These are phyloP conservation scores for Hemithea aestivaria DNA, from an alignment of 2,888 invertebrate genomes.

Conservation along the genomic window DNA sequence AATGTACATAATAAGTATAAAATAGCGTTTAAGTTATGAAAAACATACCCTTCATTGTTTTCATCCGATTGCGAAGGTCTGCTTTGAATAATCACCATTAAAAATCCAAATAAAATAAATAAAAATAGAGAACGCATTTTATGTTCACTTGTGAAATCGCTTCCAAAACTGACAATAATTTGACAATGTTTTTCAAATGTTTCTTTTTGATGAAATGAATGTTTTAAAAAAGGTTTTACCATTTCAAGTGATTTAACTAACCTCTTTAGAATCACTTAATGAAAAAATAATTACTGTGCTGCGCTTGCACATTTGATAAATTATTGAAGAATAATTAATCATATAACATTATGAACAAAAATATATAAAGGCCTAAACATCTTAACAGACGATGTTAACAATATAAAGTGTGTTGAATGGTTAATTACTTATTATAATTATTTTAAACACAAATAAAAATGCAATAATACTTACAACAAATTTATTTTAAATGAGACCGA, in stretches of 20 bases:
- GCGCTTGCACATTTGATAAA: too few species aligned
- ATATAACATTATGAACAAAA: too few species aligned
- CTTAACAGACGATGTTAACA: too few species aligned
- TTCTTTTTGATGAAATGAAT: background rate
- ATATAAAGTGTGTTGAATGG: too few species aligned
- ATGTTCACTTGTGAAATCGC: constrained; percentile 23
- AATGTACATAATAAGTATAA: too few species aligned
- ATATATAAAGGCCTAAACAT: too few species aligned
- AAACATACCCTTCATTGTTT: constrained; percentile 39
- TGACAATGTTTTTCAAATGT: constrained; percentile 8
- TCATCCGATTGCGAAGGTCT: constrained; percentile 42
- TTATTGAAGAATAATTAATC: too few species aligned
- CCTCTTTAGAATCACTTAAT: too few species aligned
- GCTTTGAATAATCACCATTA: constrained; percentile 24
- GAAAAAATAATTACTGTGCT: too few species aligned
- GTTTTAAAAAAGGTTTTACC: constrained; percentile 7
- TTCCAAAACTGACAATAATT: constrained; percentile 34
- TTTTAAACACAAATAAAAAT: constrained; percentile 27
- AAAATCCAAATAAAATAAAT: constrained; percentile 25
- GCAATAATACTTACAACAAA: constrained; percentile 66
- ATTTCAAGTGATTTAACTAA: too few species aligned
- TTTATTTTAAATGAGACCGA: constrained; percentile 78
- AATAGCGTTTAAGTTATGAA: background rate
- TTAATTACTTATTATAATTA: too few species aligned
- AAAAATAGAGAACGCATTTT: constrained; percentile 25